Base-by-base conservation (phyloP, 2,888 invertebrate genomes). In the Yponomeuta plumbellus region DNA sequence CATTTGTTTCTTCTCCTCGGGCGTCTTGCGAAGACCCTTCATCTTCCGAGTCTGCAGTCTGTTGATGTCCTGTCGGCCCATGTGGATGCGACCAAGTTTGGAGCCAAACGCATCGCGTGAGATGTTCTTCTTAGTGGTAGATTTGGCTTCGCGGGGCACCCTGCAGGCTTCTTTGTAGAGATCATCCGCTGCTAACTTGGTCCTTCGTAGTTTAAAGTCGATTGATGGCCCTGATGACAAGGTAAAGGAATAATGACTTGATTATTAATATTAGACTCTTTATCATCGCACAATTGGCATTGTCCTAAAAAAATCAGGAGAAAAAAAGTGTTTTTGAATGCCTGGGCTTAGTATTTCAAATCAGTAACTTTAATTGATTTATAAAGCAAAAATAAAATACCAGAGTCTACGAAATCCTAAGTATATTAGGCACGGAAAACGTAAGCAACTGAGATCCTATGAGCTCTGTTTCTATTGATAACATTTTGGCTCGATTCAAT, bases 61-160 rank as follows among this genome's bases (percentile, higher is more conserved):
- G 66, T 93, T 92, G 44, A 98, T 92, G 75, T 97, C 94, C 79
- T 99, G 99, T 75, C 94, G 95, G 72, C 97, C 96, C 92, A 99
- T 94, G 85, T 99, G 99, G 67, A 99, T 94, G 66, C 98, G 95
- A 59, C 98, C 99, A 77, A 97, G 92, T 75, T 95, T 97, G 11
- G 96, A 96, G 66, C 99, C 99, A 77, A 99, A 94, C 3, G 93
- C 94, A 90, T 99, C 97, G 66, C 93, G 93, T 0, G 95, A 94
- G 67, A 98, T 93, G 81, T 99, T 99, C 93, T 99, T 99, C 92
- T 96, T 96, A 77, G 96, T 96, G 72, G 94, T 94, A 0, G 93
- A 92, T 89, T 94, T 96, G 10, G 96, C 87, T 82, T 95, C 94
- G 78, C 94, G 95, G 1, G 97, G 97, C 82, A 95, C 93, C 72